Base-by-base conservation (phyloP, 2,797 vertebrate genomes). In the Poecilia picta region DNA sequence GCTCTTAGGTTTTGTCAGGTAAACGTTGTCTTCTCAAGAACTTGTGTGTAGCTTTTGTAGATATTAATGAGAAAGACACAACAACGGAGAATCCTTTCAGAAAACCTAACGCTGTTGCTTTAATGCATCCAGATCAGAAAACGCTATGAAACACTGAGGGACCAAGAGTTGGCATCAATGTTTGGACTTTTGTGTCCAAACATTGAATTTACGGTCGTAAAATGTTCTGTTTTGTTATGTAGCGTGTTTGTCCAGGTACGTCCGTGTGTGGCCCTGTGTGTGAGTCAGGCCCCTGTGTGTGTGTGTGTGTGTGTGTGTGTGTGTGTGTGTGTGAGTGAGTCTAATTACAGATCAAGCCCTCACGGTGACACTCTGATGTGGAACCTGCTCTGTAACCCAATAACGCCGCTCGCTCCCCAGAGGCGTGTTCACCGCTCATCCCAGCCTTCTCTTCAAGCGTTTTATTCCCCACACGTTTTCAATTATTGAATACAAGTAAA, bases 281-380 rank as follows among this genome's bases (percentile, higher is more conserved):
- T 82, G 71, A 80, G 82, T 80, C 55, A 49, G 46, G 46, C 72
- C 41, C 4, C 2, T 45, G 72, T n/a, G 41, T 43, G 66, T 36
- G 41, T n/a, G n/a, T 45, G 72, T n/a, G 41, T 43, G 66, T 36
- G 41, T n/a, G 6, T 10, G 39, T 55, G n/a, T 74, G 43, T 5
- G 41, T 53, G 72, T 33, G 78, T 82, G 71, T 45, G 72, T n/a
- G 41, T 43, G 66, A 31, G 41, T 82, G 70, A 80, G 72, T 82
- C 84, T 94, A 95, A 95, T 94, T 94, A 95, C 93, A 94, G 94
- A 87, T 95, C 91, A 95, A 78, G 76, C 73, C 72, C 84, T 85
- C 68, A 81, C 76, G 76, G 78, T 75, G 86, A 88, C 85, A 79
- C 81, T 79, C 83, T 80, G 68, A 31, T 85, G 84, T 87, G 89